Percentiles rank a stretch among this genome's conserved stretches.
Conservation (phyloP, 2,888 invertebrate species). For the Drosophila villosipedis region DNA sequence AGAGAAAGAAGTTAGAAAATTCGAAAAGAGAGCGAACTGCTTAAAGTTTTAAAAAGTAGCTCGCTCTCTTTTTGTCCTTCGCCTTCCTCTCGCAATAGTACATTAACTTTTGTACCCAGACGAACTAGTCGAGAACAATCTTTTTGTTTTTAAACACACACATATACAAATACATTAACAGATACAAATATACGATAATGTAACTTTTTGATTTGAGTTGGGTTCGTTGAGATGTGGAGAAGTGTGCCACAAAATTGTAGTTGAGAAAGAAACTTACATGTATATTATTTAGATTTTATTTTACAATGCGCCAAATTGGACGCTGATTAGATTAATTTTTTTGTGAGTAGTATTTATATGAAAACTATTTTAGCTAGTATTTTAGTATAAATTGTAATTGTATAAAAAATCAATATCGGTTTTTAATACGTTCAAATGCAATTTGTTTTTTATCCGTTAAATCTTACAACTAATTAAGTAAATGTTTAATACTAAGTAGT, state of each 20-base stretch:
- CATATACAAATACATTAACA: constrained; percentile 81
- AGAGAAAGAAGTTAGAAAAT: constrained; percentile 11
- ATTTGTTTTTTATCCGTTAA: constrained; percentile 77
- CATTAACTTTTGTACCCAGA: constrained; percentile 65
- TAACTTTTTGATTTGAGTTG: constrained; percentile 38
- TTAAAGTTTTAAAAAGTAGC: constrained; percentile 5
- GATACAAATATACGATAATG: constrained; percentile 66
- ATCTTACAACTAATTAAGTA: constrained; percentile 72
- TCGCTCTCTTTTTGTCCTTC: constrained; percentile 23
- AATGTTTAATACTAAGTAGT: constrained; percentile 46
- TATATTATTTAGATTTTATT: constrained; percentile 49
- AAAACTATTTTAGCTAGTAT: constrained; percentile 66
- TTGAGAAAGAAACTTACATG: constrained; percentile 33
- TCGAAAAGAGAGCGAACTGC: constrained; percentile 9
- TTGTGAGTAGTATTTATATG: constrained; percentile 55
- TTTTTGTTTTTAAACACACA: constrained; percentile 19
- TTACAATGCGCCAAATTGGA: constrained; percentile 61
- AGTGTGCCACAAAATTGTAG: constrained; percentile 46
- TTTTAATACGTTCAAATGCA: constrained; percentile 81
- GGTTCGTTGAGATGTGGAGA: constrained; percentile 52
- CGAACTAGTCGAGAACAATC: constrained; percentile 30
- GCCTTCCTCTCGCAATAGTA: constrained; percentile 29
- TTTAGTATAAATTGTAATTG: constrained; percentile 36
- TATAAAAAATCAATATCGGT: constrained; percentile 50
- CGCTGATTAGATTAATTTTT: constrained; percentile 34